These are phyloP conservation scores for Cephus pygmeus DNA, from an alignment of 2,888 invertebrate species.

Conservation along the genomic window DNA sequence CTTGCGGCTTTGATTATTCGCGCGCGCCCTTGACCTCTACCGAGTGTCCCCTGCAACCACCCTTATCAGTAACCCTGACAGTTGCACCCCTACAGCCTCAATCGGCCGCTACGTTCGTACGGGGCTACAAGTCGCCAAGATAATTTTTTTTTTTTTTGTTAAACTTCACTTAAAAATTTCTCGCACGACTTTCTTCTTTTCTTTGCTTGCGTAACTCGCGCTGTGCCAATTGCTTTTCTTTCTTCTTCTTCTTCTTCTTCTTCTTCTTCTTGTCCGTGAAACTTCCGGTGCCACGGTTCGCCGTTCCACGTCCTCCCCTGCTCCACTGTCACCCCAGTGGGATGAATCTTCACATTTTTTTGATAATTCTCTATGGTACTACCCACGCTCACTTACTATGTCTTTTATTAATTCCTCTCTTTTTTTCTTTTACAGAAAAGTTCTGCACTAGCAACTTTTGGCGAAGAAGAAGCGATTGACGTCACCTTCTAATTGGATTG, in stretches of 20 bases:
- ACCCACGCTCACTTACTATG: neutral
- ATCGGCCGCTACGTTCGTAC: neutral
- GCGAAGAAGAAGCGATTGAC: neutral
- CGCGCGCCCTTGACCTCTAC: neutral
- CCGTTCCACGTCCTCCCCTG: neutral
- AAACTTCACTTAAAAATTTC: neutral
- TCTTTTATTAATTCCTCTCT: neutral
- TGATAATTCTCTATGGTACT: neutral
- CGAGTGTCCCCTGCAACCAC: neutral
- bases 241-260: conserved; percentile 15
- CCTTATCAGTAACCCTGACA: neutral
- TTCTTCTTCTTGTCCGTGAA: conserved; percentile 20
- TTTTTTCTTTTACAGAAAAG: neutral
- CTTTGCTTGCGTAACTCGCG: neutral
- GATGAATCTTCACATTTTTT: neutral
- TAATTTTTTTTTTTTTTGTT: no score
- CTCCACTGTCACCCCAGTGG: neutral
- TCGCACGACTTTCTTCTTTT: neutral
- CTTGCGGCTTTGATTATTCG: neutral
- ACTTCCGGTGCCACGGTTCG: neutral
- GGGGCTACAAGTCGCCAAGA: neutral
- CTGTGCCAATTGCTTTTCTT: conserved; percentile 16
- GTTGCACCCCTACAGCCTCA: neutral
- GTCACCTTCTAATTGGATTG: neutral
- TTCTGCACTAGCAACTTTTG: neutral